Evolutionary conservation across 2,113 vertebrate species (phyloP).

Genomic region (Leptobrachium leishanense): DNA sequence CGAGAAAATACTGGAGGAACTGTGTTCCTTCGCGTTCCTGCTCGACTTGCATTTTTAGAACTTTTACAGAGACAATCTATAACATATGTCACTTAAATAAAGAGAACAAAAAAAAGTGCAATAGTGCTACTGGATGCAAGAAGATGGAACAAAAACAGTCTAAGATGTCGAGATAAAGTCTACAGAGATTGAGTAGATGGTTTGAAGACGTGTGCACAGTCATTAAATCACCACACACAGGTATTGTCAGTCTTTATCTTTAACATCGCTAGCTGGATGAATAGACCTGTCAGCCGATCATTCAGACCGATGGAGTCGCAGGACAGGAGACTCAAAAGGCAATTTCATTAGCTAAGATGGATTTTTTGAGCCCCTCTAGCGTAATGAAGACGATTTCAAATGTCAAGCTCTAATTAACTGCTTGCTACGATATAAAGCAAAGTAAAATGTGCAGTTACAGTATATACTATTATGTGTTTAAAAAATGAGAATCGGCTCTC

Average conservation of each 20-base stretch:
- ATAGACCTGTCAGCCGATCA: constrained; percentile 15
- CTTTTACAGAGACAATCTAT: too few relatives aligned
- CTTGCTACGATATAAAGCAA: too few relatives aligned
- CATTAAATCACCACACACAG: not conserved
- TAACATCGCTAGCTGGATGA: constrained; percentile 3
- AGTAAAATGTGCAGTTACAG: too few relatives aligned
- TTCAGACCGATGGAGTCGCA: not conserved
- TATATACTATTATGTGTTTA: too few relatives aligned
- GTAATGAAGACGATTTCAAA: constrained; percentile 9
- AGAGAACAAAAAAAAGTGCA: too few relatives aligned
- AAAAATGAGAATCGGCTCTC: too few relatives aligned
- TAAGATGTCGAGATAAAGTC: constrained; percentile 19
- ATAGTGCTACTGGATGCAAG: too few relatives aligned
- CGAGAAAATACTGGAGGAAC: too few relatives aligned
- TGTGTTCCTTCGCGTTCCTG: too few relatives aligned
- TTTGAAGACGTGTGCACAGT: not conserved
- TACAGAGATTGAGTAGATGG: not conserved
- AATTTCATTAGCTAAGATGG: not conserved
- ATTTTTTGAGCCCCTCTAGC: not conserved
- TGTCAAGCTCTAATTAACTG: not conserved
- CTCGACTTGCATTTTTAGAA: too few relatives aligned
- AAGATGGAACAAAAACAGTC: not conserved
- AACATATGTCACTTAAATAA: too few relatives aligned
- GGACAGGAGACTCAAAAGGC: not conserved
- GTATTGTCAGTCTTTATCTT: constrained; percentile 1